These are phyloP conservation scores for Gari tellinella DNA, from an alignment of 2,888 invertebrate species.

Conservation along the genomic window DNA sequence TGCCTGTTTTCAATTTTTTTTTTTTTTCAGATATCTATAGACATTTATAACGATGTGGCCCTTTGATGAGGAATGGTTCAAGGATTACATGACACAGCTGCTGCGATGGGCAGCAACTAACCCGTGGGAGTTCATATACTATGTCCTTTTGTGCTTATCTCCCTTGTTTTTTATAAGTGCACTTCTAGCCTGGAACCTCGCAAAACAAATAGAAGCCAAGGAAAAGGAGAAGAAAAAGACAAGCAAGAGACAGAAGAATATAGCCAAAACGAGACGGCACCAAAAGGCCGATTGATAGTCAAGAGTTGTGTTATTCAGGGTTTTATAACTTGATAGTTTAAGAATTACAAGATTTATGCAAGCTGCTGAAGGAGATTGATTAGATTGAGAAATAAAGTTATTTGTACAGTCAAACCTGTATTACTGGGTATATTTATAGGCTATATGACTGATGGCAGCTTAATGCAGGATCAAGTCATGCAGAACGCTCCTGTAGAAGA, in stretches of 20 bases:
- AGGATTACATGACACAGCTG: slow-evolving; percentile 72
- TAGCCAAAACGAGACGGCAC: slow-evolving; percentile 78
- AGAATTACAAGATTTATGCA: too few relatives aligned
- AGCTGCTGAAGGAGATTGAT: too few relatives aligned
- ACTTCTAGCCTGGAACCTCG: slow-evolving; percentile 86
- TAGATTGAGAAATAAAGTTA: too few relatives aligned
- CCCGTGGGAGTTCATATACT: slow-evolving; percentile 85
- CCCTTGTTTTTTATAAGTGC: slow-evolving; percentile 86
- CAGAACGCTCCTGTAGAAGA: too few relatives aligned
- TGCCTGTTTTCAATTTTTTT: background rate
- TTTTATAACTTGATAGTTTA: too few relatives aligned
- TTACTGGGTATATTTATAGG: too few relatives aligned
- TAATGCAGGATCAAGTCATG: too few relatives aligned
- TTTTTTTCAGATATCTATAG: slow-evolving; percentile 5
- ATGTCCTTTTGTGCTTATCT: slow-evolving; percentile 85
- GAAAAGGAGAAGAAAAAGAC: slow-evolving; percentile 85
- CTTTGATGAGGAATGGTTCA: slow-evolving; percentile 80
- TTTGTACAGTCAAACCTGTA: too few relatives aligned
- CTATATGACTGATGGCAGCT: too few relatives aligned
- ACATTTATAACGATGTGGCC: slow-evolving; percentile 49
- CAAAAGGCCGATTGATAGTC: slow-evolving; percentile 70
- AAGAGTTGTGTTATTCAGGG: too few relatives aligned
- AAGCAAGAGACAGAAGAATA: slow-evolving; percentile 84
- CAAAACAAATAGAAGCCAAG: slow-evolving; percentile 86
- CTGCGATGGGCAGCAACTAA: slow-evolving; percentile 83